Base-by-base conservation (phyloP, 2,113 vertebrate genomes). In the Uria aalge region DNA sequence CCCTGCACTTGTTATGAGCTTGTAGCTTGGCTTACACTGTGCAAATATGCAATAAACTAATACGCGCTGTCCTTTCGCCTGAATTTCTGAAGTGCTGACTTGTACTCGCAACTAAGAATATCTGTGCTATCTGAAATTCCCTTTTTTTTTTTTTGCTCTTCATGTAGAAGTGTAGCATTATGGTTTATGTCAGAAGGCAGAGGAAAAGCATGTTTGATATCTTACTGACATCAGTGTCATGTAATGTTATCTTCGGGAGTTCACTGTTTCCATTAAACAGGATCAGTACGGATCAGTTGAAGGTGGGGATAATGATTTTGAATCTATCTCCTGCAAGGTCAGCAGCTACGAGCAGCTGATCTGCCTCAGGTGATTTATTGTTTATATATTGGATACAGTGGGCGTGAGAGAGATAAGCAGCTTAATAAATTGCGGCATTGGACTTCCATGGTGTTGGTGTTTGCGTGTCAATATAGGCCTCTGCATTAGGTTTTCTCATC, bases 11-110 rank as follows among this genome's bases (percentile, higher is more conserved):
- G 91, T 97, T 95, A 67, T 91, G 66, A 98, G 98, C 98, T 98
- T 98, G 74, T 96, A 95, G 98, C 98, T 98, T 98, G 96, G 98
- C 98, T 98, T 97, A 82, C 89, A 96, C 96, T 94, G 82, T 96
- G 95, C 97, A 94, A 90, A 93, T 45, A n/a, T 94, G 94, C 96
- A 90, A 62, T 97, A 88, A 97, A 95, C 93, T 96, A 96, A 97
- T 85, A 76, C 6, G 56, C 77, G 47, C 96, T 97, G 78, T 95
- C 88, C 72, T 94, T 72, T 94, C 84, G 96, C 94, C 92, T 94
- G 90, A 86, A 59, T 93, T 97, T 89, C 92, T 91, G 85, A 60
- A 91, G 34, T 95, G 94, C 96, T 98, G 85, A 90, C 91, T 94
- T 87, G 57, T 94, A 88, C 77, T 97, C 32, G 85, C 79, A 92